Base-by-base conservation (phyloP, 2,888 invertebrate species). In the Amiota minor region DNA sequence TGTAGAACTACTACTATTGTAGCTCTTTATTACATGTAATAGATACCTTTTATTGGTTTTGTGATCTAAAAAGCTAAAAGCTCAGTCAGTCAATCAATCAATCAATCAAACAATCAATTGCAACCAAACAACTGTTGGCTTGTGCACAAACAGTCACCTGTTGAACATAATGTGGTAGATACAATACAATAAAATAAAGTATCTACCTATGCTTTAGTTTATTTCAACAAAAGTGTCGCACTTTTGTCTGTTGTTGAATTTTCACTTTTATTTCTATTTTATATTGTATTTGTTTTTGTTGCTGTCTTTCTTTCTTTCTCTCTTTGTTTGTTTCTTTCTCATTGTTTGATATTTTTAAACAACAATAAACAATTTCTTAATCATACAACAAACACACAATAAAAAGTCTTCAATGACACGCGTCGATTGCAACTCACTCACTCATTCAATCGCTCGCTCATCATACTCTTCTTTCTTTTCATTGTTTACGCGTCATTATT, bases 221-320 rank as follows among this genome's bases (percentile, higher is more conserved):
- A 68, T 56, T 46, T 69, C 49, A 16, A 35, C 35, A 46, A 53
- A 45, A 68, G 23, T 20, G 20, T 67, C 20, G 6, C 47, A 49
- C 16, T 50, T 67, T 55, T 35, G 55, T 72, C 23, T 9, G 14
- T 12, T 23, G 18, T 64, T 65, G 16, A 18, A 68, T 78, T 74
- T 77, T 78, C 78, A 76, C 78, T 78, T 71, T 77, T 70, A 70
- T 69, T 75, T 77, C 75, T 72, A 35, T 81, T 81, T 80, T n/a
- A n/a, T n/a, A 75, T 59, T 74, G 64, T 81, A 73, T 72, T 68
- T 68, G 68, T 72, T 72, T 53, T 64, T 35, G 9, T 64, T 55
- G 11, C 14, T 75, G 80, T 81, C 70, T 75, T 81, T 81, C 70
- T 72, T 74, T 71, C 74, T 77, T 75, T 67, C 74, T 70, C 74